Evolutionary conservation across 2,797 vertebrate genomes (phyloP).

Genomic region (Gymnothorax javanicus): DNA sequence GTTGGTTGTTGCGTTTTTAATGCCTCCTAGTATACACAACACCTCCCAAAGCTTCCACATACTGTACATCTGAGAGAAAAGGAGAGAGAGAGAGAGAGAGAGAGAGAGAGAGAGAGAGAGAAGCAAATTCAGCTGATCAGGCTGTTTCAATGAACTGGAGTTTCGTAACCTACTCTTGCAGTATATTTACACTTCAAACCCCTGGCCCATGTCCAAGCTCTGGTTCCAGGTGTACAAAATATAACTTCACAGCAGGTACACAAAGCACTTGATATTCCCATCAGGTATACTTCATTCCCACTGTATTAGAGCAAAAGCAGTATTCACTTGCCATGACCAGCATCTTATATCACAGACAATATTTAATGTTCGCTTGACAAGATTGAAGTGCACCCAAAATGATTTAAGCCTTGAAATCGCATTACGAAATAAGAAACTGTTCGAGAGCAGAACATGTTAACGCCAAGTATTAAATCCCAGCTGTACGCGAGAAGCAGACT

Average conservation of each 20-base stretch:
- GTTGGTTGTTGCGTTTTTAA: too few species aligned
- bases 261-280: neutral
- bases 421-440: neutral
- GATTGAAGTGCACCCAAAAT: neutral
- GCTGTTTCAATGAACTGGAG: neutral
- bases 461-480: neutral
- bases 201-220: neutral
- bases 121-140: too few species aligned
- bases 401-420: neutral
- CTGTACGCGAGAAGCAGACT: neutral
- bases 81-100: neutral
- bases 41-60: too few species aligned
- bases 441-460: neutral
- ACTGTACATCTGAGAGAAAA: conserved; percentile 37
- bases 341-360: neutral
- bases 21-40: too few species aligned
- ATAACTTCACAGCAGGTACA: neutral
- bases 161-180: neutral
- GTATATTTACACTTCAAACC: neutral
- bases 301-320: neutral
- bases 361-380: neutral
- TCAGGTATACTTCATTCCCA: neutral
- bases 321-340: neutral
- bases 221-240: neutral
- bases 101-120: conserved; percentile 1